Evolutionary conservation across 2,888 invertebrate genomes (phyloP).

Genomic region (Eupithecia vulgata): DNA sequence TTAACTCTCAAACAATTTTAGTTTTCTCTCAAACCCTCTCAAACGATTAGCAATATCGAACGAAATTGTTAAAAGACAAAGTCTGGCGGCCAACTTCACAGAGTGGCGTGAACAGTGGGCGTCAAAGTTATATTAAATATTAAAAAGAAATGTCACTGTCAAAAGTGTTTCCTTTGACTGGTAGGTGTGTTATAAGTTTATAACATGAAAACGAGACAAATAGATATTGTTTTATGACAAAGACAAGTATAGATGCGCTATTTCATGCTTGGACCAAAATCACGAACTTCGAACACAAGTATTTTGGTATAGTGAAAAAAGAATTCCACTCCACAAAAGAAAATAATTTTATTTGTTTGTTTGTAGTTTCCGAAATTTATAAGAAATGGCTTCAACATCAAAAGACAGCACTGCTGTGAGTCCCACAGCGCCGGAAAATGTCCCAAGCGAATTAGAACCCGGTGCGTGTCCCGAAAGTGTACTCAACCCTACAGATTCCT

Average conservation of each 20-base stretch:
- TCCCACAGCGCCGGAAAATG: conserved; percentile 52
- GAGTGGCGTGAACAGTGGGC: no score
- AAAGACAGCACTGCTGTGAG: conserved; percentile 56
- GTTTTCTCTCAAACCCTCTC: no score
- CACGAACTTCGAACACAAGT: background rate
- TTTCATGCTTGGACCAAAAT: background rate
- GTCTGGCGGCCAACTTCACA: no score
- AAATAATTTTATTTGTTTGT: background rate
- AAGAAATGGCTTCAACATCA: conserved; percentile 74
- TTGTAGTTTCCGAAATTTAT: background rate
- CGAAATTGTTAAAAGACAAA: no score
- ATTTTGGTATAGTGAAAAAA: background rate
- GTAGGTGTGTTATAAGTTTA: background rate
- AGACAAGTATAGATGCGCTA: background rate
- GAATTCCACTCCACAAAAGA: background rate
- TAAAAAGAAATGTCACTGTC: conserved; percentile 1
- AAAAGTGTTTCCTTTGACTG: background rate
- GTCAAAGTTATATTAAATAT: background rate
- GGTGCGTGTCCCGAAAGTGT: conserved; percentile 85
- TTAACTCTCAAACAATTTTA: no score
- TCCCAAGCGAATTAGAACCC: conserved; percentile 68
- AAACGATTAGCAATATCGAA: no score
- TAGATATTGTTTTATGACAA: background rate
- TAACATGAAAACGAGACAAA: background rate
- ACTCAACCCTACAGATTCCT: conserved; percentile 88